Conservation (phyloP, 1,140 invertebrate species). For the Drosophila suzukii region DNA sequence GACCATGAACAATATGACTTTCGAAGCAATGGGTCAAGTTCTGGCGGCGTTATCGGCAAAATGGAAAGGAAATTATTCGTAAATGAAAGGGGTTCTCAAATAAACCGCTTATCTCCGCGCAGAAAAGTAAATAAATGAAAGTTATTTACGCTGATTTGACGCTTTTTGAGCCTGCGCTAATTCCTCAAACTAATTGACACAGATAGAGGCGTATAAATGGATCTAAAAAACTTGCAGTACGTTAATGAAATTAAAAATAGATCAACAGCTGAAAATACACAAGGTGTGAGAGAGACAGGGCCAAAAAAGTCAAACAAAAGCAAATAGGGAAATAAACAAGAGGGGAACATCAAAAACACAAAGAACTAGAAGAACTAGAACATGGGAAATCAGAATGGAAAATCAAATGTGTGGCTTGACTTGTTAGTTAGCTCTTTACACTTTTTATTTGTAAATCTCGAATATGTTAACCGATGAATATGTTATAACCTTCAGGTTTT, state of each 20-base stretch:
- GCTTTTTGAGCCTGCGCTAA: constrained; percentile 19
- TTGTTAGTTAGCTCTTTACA: constrained; percentile 59
- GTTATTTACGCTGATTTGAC: constrained; percentile 45
- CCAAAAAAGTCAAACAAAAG: constrained; percentile 35
- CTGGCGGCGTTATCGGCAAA: constrained; percentile 1
- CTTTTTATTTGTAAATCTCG: constrained; percentile 32
- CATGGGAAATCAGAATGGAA: constrained; percentile 45
- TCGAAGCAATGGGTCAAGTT: constrained; percentile 26
- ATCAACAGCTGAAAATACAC: constrained; percentile 68
- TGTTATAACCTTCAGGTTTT: constrained; percentile 7
- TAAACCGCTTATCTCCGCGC: constrained; percentile 8
- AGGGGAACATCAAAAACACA: constrained; percentile 20
- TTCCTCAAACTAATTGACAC: constrained; percentile 40
- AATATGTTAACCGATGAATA: constrained; percentile 37
- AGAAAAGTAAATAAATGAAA: constrained; percentile 42
- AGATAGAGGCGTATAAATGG: constrained; percentile 17
- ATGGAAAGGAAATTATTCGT: constrained; percentile 1
- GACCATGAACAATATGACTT: constrained; percentile 17
- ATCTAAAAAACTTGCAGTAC: constrained; percentile 41
- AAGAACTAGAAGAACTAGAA: constrained; percentile 46
- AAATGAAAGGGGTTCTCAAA: constrained; percentile 5
- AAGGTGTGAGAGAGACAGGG: constrained; percentile 6
- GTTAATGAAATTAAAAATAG: constrained; percentile 78
- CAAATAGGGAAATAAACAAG: constrained; percentile 9
- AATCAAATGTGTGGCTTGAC: constrained; percentile 21